A percentile compares a stretch with the other conserved stretches of the same genome.
Evolutionary conservation across 1,140 invertebrate species (phyloP).

Genomic region (Zaprionus vittiger): DNA sequence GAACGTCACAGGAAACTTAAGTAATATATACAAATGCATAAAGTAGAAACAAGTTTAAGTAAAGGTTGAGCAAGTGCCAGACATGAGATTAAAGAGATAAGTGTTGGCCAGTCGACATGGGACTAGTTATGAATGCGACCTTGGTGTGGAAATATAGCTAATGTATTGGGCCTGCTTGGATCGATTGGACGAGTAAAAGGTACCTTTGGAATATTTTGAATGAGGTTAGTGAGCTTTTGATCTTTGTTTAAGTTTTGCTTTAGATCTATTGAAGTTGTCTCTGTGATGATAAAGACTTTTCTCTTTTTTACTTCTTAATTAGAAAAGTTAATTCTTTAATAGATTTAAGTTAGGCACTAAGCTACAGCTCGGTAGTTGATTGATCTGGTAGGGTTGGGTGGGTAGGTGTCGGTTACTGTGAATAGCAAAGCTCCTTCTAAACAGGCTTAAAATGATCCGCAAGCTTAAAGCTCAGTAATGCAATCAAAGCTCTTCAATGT

Average conservation of each 20-base stretch:
- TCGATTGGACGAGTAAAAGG: not conserved
- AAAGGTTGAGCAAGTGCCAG: not conserved
- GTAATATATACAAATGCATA: not conserved
- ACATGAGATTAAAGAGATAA: slow-evolving; percentile 3
- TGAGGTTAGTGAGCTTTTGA: not conserved
- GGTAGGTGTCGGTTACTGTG: not conserved
- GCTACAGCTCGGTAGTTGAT: too few relatives aligned
- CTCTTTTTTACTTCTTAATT: too few relatives aligned
- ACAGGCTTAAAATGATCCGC: not conserved
- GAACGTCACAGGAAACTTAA: not conserved
- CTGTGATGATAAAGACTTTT: too few relatives aligned
- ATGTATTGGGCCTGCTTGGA: not conserved
- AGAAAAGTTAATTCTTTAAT: too few relatives aligned
- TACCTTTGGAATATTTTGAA: not conserved
- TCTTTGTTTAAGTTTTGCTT: not conserved
- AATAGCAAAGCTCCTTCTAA: not conserved
- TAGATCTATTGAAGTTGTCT: too few relatives aligned
- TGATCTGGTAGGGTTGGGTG: too few relatives aligned
- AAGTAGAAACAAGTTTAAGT: not conserved
- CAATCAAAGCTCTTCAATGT: not conserved
- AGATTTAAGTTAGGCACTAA: too few relatives aligned
- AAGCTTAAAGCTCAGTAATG: not conserved
- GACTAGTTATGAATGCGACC: not conserved
- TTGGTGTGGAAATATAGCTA: not conserved
- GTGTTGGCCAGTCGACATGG: not conserved